These are phyloP conservation scores for Sitta carolinensis DNA, from an alignment of 2,797 vertebrate genomes.

Conservation along the genomic window DNA sequence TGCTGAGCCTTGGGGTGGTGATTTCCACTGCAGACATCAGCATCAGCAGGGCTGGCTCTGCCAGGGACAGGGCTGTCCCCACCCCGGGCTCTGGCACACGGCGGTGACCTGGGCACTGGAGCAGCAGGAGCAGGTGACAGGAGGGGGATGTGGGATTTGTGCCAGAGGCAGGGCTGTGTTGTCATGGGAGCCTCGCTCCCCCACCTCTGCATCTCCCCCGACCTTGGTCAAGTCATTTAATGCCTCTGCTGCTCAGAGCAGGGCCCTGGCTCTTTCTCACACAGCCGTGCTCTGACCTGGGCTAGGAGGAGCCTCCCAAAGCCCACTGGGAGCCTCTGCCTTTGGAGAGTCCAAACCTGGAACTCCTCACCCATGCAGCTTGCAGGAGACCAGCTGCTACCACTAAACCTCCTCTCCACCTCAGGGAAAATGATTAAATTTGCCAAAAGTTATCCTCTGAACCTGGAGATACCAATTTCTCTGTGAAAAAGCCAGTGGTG, in stretches of 20 bases:
- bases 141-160: neutral
- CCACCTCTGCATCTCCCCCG: rapidly evolving
- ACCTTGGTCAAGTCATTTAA: neutral
- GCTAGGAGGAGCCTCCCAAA: neutral
- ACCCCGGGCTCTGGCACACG: rapidly evolving
- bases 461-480: neutral
- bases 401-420: neutral
- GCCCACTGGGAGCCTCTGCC: neutral
- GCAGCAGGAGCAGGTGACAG: neutral
- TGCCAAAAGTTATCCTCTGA: neutral
- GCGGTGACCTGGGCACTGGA: rapidly evolving
- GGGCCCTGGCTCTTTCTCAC: rapidly evolving
- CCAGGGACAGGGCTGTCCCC: rapidly evolving
- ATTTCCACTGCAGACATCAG: neutral
- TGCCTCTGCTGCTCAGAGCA: neutral
- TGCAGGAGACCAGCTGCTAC: neutral
- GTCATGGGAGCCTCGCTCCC: rapidly evolving
- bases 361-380: rapidly evolving
- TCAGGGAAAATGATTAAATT: neutral
- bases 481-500: neutral
- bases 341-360: neutral
- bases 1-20: neutral
- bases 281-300: neutral
- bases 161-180: rapidly evolving
- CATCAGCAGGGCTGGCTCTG: neutral